Evolutionary conservation across 2,888 invertebrate genomes (phyloP).

Genomic region (Asteroscopus sphinx): DNA sequence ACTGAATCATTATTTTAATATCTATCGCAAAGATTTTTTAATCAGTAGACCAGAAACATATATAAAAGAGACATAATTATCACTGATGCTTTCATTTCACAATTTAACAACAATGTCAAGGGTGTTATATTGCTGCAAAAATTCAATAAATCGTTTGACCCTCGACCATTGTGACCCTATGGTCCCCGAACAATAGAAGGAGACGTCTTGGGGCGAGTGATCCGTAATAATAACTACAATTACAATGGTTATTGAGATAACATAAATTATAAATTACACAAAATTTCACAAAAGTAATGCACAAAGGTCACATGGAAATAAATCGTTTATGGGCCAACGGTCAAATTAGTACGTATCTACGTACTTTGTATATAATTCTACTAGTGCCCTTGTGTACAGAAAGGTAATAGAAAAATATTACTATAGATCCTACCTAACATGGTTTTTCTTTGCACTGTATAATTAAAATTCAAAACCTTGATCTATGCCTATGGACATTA

Average conservation of each 20-base stretch:
- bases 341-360: slow-evolving; percentile 43
- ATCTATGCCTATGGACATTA: too few relatives aligned
- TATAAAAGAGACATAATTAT: slow-evolving; percentile 51
- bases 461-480: too few relatives aligned
- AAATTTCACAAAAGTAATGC: slow-evolving; percentile 55
- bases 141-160: slow-evolving; percentile 83
- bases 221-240: slow-evolving; percentile 85
- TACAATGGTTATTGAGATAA: slow-evolving; percentile 84
- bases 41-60: slow-evolving; percentile 28
- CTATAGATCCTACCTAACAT: too few relatives aligned
- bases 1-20: slow-evolving; percentile 6
- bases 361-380: slow-evolving; percentile 7
- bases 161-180: slow-evolving; percentile 86
- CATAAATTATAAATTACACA: slow-evolving; percentile 85
- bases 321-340: slow-evolving; percentile 58
- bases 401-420: too few relatives aligned
- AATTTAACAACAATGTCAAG: slow-evolving; percentile 74
- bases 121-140: slow-evolving; percentile 76
- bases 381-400: too few relatives aligned
- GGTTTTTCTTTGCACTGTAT: too few relatives aligned
- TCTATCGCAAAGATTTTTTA: slow-evolving; percentile 10
- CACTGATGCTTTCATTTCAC: slow-evolving; percentile 50
- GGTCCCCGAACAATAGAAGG: slow-evolving; percentile 68
- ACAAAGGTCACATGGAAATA: slow-evolving; percentile 47
- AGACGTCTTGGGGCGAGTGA: slow-evolving; percentile 83